Conservation (phyloP, 2,113 vertebrate species). For the Amphiprion percula region DNA sequence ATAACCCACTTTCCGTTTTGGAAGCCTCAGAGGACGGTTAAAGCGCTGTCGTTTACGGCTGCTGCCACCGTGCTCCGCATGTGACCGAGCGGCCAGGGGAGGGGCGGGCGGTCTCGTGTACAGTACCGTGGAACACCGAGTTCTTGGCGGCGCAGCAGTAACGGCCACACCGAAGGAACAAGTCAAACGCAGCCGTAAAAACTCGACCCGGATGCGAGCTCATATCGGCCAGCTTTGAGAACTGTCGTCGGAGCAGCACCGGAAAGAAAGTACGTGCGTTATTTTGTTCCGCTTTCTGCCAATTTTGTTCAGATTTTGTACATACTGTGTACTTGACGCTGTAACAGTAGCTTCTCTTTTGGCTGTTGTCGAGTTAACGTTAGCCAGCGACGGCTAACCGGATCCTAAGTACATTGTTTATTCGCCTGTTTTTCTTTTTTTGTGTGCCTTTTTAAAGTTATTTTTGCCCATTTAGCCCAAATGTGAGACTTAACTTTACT, state of each 20-base stretch:
- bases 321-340: neutral
- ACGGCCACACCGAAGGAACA: neutral
- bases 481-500: too few species aligned
- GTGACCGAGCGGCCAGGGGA: constrained; percentile 57
- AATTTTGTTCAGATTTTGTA: neutral
- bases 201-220: neutral
- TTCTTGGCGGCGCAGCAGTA: constrained; percentile 24
- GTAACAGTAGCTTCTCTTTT: too few species aligned
- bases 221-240: neutral
- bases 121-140: constrained; percentile 73
- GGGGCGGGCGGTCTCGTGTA: constrained; percentile 77
- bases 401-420: too few species aligned
- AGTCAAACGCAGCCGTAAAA: neutral
- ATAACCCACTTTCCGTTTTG: neutral
- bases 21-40: neutral
- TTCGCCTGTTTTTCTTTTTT: too few species aligned
- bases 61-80: constrained; percentile 54
- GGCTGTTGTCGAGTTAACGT: neutral
- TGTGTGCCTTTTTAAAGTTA: fast-evolving
- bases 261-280: constrained; percentile 9
- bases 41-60: too few species aligned
- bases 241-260: neutral
- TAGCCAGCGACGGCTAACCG: neutral
- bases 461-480: too few species aligned
- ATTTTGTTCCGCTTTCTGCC: neutral